Conservation (phyloP, 2,113 vertebrate species). For the Mesocricetus auratus region DNA sequence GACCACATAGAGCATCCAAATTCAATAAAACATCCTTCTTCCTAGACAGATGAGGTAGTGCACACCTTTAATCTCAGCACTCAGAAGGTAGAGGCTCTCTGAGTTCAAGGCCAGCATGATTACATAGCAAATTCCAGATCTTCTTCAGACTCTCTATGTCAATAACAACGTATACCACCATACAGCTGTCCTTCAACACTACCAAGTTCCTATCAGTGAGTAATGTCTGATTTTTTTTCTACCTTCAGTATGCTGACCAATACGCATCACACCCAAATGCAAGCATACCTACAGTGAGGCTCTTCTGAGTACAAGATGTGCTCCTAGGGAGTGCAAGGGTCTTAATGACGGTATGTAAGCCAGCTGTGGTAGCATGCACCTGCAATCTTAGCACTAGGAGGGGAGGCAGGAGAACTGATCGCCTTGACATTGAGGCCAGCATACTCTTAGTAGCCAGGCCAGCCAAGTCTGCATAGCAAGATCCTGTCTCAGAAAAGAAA, state of each 20-base stretch:
- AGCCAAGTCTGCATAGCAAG: background rate
- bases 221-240: background rate
- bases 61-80: background rate
- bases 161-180: background rate
- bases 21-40: background rate
- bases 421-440: background rate
- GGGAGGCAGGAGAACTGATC: background rate
- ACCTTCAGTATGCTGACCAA: conserved; percentile 1
- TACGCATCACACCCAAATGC: background rate
- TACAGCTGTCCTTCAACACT: background rate
- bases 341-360: background rate
- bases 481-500: background rate
- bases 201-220: background rate
- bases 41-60: background rate
- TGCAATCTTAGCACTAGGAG: background rate
- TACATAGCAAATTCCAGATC: background rate
- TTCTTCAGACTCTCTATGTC: background rate
- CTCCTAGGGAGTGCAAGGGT: background rate
- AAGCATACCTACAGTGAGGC: background rate
- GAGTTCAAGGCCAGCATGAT: background rate
- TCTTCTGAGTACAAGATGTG: conserved; percentile 19
- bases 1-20: background rate
- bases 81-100: background rate
- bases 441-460: background rate
- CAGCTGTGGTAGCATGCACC: too few relatives aligned